Evolutionary conservation across 2,113 vertebrate genomes (phyloP), one percentile per base, ranked within the genome.

Genomic region (Suncus etruscus): DNA sequence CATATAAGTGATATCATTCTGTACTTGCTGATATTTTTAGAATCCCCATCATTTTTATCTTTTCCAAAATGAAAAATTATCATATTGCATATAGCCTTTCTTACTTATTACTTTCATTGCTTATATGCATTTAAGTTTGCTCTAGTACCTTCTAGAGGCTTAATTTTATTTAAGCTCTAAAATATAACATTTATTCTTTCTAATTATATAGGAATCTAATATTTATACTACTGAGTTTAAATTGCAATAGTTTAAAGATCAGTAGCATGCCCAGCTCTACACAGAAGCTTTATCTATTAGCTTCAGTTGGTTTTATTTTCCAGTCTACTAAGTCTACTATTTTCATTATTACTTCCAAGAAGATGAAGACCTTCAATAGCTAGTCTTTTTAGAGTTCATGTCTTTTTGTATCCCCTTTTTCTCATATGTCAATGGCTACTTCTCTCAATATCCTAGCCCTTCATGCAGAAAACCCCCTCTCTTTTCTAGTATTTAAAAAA

Each of bases 351-450:
- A 58, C 16, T 82, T 61, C 22, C n/a, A 63, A 25, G 15, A 63
- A 83, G 75, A 85, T 22, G 0, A 70, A 39, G 20, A 11, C 69
- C 10, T 39, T 86, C 18, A 20, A 18, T 50, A 31, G 47, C 1
- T 87, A 45, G 9, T 81, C 77, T 90, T 78, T 45, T 51, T 84
- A 32, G n/a, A 31, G 24, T 73, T 91, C n/a, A 58, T 45, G 39
- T 48, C 27, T 86, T 3, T 74, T 3, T 70, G 32, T 15, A 24
- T 31, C 15, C 6, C 15, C 76, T 4, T 79, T 27, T 63, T 47
- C 29, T 89, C 58, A 27, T 1, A 61, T 1, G 18, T 24, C 32
- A 51, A 16, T 16, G 27, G 25, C 51, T 76, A 29, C 2, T 76
- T 83, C 9, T 77, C 3, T 75, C 24, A 54, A 27, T 63, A 80